Percentiles rank a stretch among this genome's conserved stretches.
Evolutionary conservation across 2,888 invertebrate genomes (phyloP).

Genomic region (Chironomus riparius): DNA sequence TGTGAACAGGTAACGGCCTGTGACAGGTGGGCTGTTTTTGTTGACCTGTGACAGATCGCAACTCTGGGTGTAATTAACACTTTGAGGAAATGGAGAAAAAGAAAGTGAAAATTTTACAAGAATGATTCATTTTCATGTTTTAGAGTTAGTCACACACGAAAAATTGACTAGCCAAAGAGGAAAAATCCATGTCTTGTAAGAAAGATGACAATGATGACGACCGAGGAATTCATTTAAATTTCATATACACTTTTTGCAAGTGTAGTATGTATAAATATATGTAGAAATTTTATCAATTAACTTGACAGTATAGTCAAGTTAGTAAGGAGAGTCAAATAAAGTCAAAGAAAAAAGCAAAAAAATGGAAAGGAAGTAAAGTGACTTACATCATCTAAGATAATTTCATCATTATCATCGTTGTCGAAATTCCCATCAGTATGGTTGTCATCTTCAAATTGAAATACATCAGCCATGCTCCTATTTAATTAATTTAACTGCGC

Average conservation of each 20-base stretch:
- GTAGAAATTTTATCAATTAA: not conserved
- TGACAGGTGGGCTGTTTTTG: no score
- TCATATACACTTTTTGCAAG: not conserved
- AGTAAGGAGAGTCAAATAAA: not conserved
- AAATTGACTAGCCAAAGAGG: no score
- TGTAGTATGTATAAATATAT: not conserved
- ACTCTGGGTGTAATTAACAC: no score
- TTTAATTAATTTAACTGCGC: not conserved
- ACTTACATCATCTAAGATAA: conserved; percentile 64
- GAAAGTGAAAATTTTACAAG: no score
- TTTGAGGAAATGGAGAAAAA: no score
- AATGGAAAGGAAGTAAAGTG: not conserved
- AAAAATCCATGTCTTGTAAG: no score
- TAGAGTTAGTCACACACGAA: no score
- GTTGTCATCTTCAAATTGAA: conserved; percentile 81
- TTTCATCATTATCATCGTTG: conserved; percentile 74
- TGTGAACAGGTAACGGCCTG: no score
- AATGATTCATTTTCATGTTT: no score
- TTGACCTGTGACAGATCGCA: no score
- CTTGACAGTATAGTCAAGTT: not conserved
- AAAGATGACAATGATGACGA: no score
- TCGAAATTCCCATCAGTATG: conserved; percentile 62
- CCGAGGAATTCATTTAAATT: no score
- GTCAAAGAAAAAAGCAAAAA: not conserved
- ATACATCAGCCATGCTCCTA: conserved; percentile 69